A percentile compares a stretch with the other conserved stretches of the same genome.
These are phyloP conservation scores for Graptemys geographica DNA, from an alignment of 2,797 vertebrate genomes.

Conservation along the genomic window DNA sequence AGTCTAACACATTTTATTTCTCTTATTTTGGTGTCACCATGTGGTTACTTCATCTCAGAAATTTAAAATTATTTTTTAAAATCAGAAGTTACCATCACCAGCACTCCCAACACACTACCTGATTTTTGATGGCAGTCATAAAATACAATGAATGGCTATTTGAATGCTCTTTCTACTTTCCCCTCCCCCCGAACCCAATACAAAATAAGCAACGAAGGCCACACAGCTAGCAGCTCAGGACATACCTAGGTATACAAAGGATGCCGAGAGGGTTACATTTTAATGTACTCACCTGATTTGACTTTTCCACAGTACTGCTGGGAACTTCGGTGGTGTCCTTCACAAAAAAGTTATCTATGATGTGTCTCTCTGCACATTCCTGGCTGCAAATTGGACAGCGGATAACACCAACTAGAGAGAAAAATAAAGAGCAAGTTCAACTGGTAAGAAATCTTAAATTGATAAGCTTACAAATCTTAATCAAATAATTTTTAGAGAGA, in stretches of 20 bases:
- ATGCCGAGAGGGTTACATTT: constrained; percentile 45
- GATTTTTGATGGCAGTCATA: neutral
- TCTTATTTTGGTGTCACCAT: neutral
- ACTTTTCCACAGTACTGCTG: constrained; percentile 98
- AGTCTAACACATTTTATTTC: neutral
- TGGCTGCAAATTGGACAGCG: constrained; percentile 97
- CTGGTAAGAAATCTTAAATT: constrained; percentile 7
- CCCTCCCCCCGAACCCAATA: neutral
- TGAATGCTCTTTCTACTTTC: neutral
- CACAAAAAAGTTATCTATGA: constrained; percentile 98
- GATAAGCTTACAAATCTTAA: neutral
- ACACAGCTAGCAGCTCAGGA: constrained; percentile 33
- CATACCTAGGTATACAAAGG: constrained; percentile 33
- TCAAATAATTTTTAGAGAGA: constrained; percentile 23
- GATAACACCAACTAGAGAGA: constrained; percentile 88
- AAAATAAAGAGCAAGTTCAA: constrained; percentile 11
- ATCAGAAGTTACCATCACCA: neutral
- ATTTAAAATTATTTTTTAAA: neutral
- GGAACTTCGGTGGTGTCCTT: constrained; percentile 97
- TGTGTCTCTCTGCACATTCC: constrained; percentile 96
- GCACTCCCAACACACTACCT: neutral
- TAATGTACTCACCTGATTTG: constrained; percentile 90
- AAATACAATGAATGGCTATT: neutral
- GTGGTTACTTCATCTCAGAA: neutral
- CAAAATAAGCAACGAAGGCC: constrained; percentile 34